A percentile compares a stretch with the other conserved stretches of the same genome.
Conservation (phyloP, 2,888 invertebrate genomes). For the Plutella xylostella region DNA sequence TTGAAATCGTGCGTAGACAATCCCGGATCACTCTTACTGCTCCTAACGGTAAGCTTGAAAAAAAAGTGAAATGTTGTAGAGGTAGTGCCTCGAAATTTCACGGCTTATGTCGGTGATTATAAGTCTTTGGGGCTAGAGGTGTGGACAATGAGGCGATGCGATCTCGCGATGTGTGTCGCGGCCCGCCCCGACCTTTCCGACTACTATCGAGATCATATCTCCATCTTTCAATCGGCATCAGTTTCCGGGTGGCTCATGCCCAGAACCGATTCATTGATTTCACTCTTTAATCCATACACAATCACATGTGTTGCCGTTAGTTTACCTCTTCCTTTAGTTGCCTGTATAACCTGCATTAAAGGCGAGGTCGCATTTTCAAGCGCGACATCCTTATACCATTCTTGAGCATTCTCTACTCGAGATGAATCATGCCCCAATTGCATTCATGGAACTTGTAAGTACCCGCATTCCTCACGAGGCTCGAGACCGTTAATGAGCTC, state of each 20-base stretch:
- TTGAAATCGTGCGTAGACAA: slow-evolving; percentile 7
- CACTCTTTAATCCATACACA: not conserved
- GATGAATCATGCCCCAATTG: slow-evolving; percentile 19
- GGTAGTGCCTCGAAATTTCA: slow-evolving; percentile 49
- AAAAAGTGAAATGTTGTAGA: slow-evolving; percentile 42
- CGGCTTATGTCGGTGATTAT: slow-evolving; percentile 40
- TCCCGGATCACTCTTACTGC: slow-evolving; percentile 11
- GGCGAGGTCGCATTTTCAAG: no score
- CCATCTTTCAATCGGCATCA: not conserved
- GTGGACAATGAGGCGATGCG: slow-evolving; percentile 24
- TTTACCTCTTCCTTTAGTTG: no score
- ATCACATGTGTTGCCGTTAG: no score
- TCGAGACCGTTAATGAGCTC: slow-evolving; percentile 47
- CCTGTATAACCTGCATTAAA: no score
- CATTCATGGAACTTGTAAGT: slow-evolving; percentile 37
- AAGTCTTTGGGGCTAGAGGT: no score
- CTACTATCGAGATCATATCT: slow-evolving; percentile 16
- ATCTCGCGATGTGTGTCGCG: slow-evolving; percentile 21
- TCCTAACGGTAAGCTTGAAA: slow-evolving; percentile 29
- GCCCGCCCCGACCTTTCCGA: slow-evolving; percentile 28
- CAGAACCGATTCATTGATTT: no score
- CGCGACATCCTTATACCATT: no score
- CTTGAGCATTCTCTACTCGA: not conserved
- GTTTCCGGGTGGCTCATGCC: slow-evolving; percentile 4
- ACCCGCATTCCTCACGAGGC: slow-evolving; percentile 23